These are phyloP conservation scores for Cheumatopsyche charites DNA, from an alignment of 1,140 invertebrate genomes.

Conservation along the genomic window DNA sequence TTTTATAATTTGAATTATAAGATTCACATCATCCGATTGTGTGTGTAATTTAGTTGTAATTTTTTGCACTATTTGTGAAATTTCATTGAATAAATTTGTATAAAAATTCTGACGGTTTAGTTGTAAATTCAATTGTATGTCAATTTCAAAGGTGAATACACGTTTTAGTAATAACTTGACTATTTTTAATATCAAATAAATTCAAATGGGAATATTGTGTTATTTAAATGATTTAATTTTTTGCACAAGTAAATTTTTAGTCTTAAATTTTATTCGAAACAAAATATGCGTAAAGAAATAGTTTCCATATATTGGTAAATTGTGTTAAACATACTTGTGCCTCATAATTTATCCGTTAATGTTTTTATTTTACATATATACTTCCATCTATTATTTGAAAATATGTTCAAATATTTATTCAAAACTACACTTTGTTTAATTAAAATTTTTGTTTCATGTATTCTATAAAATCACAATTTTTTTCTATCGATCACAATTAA, in stretches of 20 bases:
- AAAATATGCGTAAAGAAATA: too few relatives aligned
- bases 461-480: slow-evolving; percentile 1
- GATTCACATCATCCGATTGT: slow-evolving; percentile 8
- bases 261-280: too few relatives aligned
- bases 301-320: too few relatives aligned
- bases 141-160: slow-evolving; percentile 23
- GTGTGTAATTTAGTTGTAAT: slow-evolving; percentile 5
- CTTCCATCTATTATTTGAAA: neutral
- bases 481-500: neutral
- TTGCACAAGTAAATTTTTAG: too few relatives aligned
- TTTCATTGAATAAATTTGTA: neutral
- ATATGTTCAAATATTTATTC: neutral
- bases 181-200: slow-evolving; percentile 6
- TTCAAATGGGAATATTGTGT: neutral
- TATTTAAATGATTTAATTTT: slow-evolving; percentile 4
- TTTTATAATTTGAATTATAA: slow-evolving; percentile 14
- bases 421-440: neutral
- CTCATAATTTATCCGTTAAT: too few relatives aligned
- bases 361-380: neutral
- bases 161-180: slow-evolving; percentile 17
- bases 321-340: too few relatives aligned
- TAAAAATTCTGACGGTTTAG: slow-evolving; percentile 20
- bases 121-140: slow-evolving; percentile 17
- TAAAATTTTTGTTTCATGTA: too few relatives aligned
- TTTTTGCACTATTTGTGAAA: slow-evolving; percentile 3